Evolutionary conservation across 2,888 invertebrate genomes (phyloP).

Genomic region (Microchrysa polita): DNA sequence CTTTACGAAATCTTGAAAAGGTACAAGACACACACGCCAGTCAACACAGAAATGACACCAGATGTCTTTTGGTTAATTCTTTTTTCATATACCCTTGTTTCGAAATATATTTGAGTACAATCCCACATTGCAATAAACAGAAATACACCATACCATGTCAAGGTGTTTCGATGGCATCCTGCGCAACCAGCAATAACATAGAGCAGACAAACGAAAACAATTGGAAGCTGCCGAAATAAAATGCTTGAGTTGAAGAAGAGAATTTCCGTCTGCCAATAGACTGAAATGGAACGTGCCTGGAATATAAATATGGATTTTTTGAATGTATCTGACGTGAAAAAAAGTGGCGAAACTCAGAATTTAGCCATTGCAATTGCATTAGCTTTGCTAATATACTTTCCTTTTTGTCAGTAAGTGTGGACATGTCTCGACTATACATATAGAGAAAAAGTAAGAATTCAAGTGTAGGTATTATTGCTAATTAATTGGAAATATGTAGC

Average conservation of each 20-base stretch:
- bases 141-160: slow-evolving; percentile 24
- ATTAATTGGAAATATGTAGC: too few relatives aligned
- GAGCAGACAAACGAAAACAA: slow-evolving; percentile 35
- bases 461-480: too few relatives aligned
- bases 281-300: slow-evolving; percentile 32
- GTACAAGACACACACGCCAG: slow-evolving; percentile 9
- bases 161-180: slow-evolving; percentile 12
- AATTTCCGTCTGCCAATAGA: slow-evolving; percentile 42
- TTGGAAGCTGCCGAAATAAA: slow-evolving; percentile 45
- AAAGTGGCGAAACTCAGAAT: slow-evolving; percentile 33
- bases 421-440: too few relatives aligned
- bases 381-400: slow-evolving; percentile 36
- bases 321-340: slow-evolving; percentile 29
- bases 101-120: neutral
- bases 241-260: slow-evolving; percentile 43
- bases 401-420: slow-evolving; percentile 14
- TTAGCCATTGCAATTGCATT: slow-evolving; percentile 37
- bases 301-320: slow-evolving; percentile 20
- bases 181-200: neutral
- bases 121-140: slow-evolving; percentile 31
- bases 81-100: slow-evolving; percentile 33
- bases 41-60: slow-evolving; percentile 25
- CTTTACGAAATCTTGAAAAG: slow-evolving; percentile 39
- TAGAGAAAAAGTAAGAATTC: too few relatives aligned
- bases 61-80: slow-evolving; percentile 39